Percentiles rank a stretch among this genome's conserved stretches.
phyloP scores from a whole-genome alignment of 2,797 vertebrate genomes.

The Pteropus rufus region DNA sequence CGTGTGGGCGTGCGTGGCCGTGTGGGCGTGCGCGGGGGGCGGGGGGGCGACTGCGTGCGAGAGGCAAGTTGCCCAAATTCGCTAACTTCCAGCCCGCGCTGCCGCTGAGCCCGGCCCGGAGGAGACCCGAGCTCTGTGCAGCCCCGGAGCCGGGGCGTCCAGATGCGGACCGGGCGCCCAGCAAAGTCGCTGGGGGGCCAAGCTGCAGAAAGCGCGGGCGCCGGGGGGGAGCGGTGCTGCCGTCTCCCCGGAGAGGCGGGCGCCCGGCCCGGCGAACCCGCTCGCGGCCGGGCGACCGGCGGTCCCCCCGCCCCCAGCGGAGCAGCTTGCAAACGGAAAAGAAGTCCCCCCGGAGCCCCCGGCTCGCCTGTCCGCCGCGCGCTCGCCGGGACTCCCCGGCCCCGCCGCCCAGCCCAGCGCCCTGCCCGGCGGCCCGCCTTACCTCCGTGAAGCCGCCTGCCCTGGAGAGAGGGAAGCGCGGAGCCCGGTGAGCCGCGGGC shows the following conservation, averaged over 20 bases:
- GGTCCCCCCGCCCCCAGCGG: background rate
- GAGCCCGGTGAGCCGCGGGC: background rate
- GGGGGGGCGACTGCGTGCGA: background rate
- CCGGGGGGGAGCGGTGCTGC: constrained; percentile 9
- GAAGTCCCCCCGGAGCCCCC: constrained; percentile 12
- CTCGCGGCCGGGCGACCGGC: background rate
- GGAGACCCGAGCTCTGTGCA: constrained; percentile 27
- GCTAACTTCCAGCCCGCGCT: constrained; percentile 33
- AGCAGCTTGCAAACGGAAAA: constrained; percentile 39
- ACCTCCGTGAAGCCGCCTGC: constrained; percentile 47
- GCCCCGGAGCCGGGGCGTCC: background rate
- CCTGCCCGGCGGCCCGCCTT: constrained; percentile 30
- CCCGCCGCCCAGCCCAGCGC: background rate
- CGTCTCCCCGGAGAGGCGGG: background rate
- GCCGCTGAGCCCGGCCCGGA: background rate
- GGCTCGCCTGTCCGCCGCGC: background rate
- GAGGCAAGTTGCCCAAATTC: constrained; percentile 34
- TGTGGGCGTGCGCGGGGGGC: background rate
- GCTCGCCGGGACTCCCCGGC: background rate
- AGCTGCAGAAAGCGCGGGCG: constrained; percentile 68
- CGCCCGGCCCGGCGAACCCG: background rate
- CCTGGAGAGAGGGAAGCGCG: constrained; percentile 2
- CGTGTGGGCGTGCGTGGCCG: background rate
- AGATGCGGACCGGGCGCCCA: background rate
- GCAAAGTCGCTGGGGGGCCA: constrained; percentile 35